Evolutionary conservation across 2,797 vertebrate genomes (phyloP), one percentile per base, ranked within the genome.

Genomic region (Rhinella marina): DNA sequence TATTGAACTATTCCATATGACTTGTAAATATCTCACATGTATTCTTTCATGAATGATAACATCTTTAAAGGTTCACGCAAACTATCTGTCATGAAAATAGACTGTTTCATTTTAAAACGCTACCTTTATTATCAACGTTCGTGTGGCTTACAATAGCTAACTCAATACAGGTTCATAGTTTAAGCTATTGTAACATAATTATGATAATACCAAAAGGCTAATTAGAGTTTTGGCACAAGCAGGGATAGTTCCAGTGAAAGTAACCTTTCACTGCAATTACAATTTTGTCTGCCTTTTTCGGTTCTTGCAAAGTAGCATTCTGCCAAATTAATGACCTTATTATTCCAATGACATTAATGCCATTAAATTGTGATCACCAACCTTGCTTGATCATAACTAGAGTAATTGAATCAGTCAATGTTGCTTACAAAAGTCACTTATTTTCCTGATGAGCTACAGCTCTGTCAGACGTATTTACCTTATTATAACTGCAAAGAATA

Each of bases 251-350:
- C 29, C 11, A 59, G 54, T 41, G 21, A 57, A 17, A 7, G 54
- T 61, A 70, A 84, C 82, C 82, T 84, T 84, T 84, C 56, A 59
- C 29, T 75, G 56, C 76, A 84, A 84, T 84, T 84, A 84, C 68
- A 84, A 61, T 76, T 75, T 57, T 21, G 70, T 27, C 54, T 84
- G 70, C 70, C 50, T 75, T 75, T 84, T 84, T 84, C 56, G 48
- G 29, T 61, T 29, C 82, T 75, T 32, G 75, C 82, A 84, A 84
- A 84, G 75, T 61, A 84, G 54, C 56, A 75, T 84, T 73, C 70
- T 84, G 54, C 54, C 70, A 61, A 57, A 76, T 59, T 75, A 84
- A 56, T 59, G 70, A 59, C 82, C 75, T 75, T 84, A 75, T n/a
- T 75, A 73, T 72, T 59, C 82, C 56, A 75, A 75, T 84, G 54